Conservation (phyloP, 2,888 invertebrate genomes). For the Esperia sulphurella region DNA sequence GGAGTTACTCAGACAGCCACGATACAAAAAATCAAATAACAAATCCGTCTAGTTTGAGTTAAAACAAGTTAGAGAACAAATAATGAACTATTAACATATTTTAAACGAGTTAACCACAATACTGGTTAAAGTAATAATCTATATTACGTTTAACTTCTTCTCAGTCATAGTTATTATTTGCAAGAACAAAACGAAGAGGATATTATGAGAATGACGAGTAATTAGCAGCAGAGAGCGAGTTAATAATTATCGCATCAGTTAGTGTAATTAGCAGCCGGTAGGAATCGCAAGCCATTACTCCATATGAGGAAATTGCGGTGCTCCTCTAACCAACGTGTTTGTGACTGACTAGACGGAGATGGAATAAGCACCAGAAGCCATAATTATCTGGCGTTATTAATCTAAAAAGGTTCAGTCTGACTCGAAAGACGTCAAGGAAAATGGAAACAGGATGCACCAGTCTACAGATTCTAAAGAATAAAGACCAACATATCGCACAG, state of each 20-base stretch:
- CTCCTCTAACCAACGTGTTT: constrained; percentile 29
- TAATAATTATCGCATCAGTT: constrained; percentile 51
- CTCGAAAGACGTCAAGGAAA: no score
- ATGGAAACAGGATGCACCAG: no score
- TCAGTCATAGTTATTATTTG: not conserved
- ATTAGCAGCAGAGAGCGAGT: constrained; percentile 50
- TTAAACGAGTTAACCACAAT: no score
- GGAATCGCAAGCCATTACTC: constrained; percentile 12
- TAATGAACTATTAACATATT: no score
- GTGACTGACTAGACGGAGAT: not conserved
- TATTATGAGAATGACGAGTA: constrained; percentile 44
- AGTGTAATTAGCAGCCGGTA: constrained; percentile 41
- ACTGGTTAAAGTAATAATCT: not conserved
- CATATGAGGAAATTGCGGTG: constrained; percentile 41
- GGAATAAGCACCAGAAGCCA: not conserved
- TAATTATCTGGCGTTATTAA: no score
- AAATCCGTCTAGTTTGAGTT: no score
- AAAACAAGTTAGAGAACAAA: no score
- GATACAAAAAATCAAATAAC: no score
- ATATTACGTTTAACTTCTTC: not conserved
- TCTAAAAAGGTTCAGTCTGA: no score
- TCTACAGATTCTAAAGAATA: no score
- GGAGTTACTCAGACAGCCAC: no score
- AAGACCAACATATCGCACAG: no score
- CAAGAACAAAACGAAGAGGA: constrained; percentile 8